A percentile compares a stretch with the other conserved stretches of the same genome.
Evolutionary conservation across 30 jellyfish, hydroid and myxozoan genomes (phyloP).

Genomic region (Aurelia aurita complex sp. Pacific): DNA sequence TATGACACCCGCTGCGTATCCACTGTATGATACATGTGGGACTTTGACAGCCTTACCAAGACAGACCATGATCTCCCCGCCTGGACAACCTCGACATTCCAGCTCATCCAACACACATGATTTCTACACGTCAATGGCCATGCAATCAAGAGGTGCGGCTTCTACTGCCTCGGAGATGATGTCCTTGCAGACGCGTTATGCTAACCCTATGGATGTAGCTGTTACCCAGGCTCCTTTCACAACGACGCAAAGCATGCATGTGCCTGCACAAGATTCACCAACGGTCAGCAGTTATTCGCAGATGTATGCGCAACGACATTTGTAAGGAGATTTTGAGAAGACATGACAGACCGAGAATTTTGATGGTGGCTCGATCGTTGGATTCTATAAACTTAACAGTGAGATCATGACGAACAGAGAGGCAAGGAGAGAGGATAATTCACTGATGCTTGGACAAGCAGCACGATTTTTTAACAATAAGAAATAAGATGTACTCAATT

Average conservation of each 20-base stretch:
- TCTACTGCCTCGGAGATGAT: slow-evolving; percentile 81
- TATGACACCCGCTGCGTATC: slow-evolving; percentile 88
- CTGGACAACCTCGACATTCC: slow-evolving; percentile 69
- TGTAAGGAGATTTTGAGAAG: slow-evolving; percentile 13
- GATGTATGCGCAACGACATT: slow-evolving; percentile 78
- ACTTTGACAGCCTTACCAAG: slow-evolving; percentile 71
- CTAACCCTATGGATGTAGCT: slow-evolving; percentile 82
- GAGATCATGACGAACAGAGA: too few species aligned
- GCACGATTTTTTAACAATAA: neutral
- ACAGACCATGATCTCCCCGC: slow-evolving; percentile 88
- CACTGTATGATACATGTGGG: slow-evolving; percentile 76
- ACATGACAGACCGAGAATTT: too few species aligned
- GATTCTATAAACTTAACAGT: too few species aligned
- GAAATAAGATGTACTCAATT: neutral
- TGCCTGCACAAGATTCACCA: slow-evolving; percentile 62
- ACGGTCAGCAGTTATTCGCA: slow-evolving; percentile 78
- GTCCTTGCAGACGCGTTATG: slow-evolving; percentile 73
- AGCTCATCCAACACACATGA: slow-evolving; percentile 77
- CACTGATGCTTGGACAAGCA: neutral
- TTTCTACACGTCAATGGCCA: slow-evolving; percentile 85
- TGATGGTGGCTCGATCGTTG: too few species aligned
- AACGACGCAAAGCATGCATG: slow-evolving; percentile 86
- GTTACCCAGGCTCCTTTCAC: slow-evolving; percentile 78
- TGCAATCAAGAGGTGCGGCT: slow-evolving; percentile 75
- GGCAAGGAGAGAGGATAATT: too few species aligned